Percentiles rank a stretch among this genome's conserved stretches.
phyloP scores from a whole-genome alignment of 2,113 vertebrate genomes.

The Phylloscopus whistleri region DNA sequence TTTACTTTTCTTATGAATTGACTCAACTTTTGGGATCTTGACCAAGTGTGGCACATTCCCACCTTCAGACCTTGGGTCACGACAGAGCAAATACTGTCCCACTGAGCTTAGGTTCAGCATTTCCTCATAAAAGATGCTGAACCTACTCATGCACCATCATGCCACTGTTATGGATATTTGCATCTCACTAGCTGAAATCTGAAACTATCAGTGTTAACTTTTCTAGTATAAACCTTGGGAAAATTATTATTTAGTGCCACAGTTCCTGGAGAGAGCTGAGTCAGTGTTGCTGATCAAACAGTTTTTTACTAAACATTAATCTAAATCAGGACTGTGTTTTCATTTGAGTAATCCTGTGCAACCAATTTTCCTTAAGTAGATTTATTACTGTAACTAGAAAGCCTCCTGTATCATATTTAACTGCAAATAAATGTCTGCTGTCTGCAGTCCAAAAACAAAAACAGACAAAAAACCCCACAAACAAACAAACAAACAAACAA shows the following conservation, averaged over 20 bases:
- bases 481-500: not conserved
- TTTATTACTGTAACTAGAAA: not conserved
- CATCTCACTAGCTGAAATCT: not conserved
- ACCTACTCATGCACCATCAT: not conserved
- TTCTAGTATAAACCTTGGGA: not conserved
- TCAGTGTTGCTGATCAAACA: not conserved
- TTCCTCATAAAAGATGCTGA: not conserved
- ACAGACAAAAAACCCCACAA: no score
- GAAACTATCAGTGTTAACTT: not conserved
- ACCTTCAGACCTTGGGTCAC: not conserved
- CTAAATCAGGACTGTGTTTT: not conserved
- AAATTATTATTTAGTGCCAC: not conserved
- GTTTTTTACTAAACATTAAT: not conserved
- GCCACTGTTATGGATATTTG: not conserved
- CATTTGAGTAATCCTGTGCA: not conserved
- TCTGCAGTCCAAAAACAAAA: not conserved
- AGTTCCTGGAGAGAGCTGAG: not conserved
- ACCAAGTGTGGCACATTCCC: not conserved
- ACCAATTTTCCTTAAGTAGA: not conserved
- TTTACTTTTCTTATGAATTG: not conserved
- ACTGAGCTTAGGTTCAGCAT: not conserved
- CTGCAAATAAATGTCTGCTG: not conserved
- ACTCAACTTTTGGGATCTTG: not conserved
- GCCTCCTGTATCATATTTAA: not conserved
- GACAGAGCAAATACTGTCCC: not conserved